Evolutionary conservation across 2,797 vertebrate genomes (phyloP), one percentile per base, ranked within the genome.

Genomic region (Geotrypetes seraphini): DNA sequence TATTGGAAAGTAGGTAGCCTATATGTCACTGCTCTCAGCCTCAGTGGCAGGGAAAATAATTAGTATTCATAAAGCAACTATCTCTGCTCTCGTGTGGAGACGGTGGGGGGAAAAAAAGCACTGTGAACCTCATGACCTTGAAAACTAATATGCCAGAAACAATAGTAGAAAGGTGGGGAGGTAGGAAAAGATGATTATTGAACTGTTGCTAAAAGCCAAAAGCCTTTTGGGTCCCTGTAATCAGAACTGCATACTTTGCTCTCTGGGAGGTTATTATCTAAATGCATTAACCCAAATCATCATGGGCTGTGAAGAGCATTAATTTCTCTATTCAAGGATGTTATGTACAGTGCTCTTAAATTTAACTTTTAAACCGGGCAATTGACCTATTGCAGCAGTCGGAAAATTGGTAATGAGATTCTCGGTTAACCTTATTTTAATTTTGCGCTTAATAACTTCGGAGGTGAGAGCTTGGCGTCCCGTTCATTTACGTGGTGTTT

Each of bases 111-210:
- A 22, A 56, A 50, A 48, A 16, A 20, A n/a, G 26, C 36, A 7
- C 34, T 31, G 4, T 53, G 59, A 66, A 57, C 57, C 60, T 49
- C 37, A 33, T 63, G 58, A 57, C 50, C 41, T 67, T 57, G 47
- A 66, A 68, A 67, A 53, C 39, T 53, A 60, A 60, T 50, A 61
- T 51, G 38, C 53, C 26, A 62, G 51, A 63, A 65, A 71, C 52
- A 63, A 48, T 49, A 35, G 33, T 10, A 18, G 26, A 51, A 29
- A 50, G 28, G 46, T 20, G 28, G 15, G 36, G 55, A 51, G 37
- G 47, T 34, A 35, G 41, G n/a, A 52, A 53, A 60, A 64, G 41
- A 57, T 60, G 58, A 65, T 65, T 63, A 63, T 46, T 62, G 37
- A 43, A 32, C 39, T 55, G 34, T 31, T 66, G 24, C 53, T 66